Base-by-base conservation (phyloP, 2,888 invertebrate species). In the Caradrina kadenii region DNA sequence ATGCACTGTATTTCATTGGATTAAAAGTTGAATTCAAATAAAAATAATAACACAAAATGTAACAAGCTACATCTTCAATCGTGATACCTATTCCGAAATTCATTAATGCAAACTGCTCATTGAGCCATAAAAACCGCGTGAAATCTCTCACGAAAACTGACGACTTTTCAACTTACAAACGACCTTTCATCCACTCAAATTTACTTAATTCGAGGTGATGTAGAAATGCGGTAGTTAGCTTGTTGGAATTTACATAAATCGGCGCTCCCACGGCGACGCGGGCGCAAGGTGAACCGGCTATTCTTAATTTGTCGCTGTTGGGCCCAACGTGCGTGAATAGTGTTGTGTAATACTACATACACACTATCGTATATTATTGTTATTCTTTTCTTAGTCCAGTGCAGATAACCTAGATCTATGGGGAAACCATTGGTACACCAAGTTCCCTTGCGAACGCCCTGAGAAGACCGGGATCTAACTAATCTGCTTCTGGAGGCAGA, bases 211-310 rank as follows among this genome's bases (percentile, higher is more conserved):
- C 80, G 82, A 86, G 83, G 80, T 74, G 79, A 69, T 82, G 79
- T 88, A 90, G 92, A 92, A 93, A 93, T 92, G 92, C 93, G 92
- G 92, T 91, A 93, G 93, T 93, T 87, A 82, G 69, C 81, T 84
- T 80, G 85, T 86, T 52, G 89, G 89, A 88, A 92, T 93, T 93
- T 91, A 91, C 92, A 92, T 91, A 90, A 90, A 91, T 84, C 77
- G 86, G 87, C 89, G 91, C 93, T 94, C 94, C 93, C 94, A 94
- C 94, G 93, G 84, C 73, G 73, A 85, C 81, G 87, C 93, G 92
- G 77, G 85, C 81, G 87, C 93, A 94, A 95, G 94, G 94, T 94
- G 91, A 94, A 87, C 93, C 75, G 88, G 90, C 91, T 91, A 93
- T 92, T 94, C 93, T 93, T 91, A 90, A 92, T 91, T 90, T 91